phyloP scores from a whole-genome alignment of 2,797 vertebrate species.

The Parotocinclus haroldoi region DNA sequence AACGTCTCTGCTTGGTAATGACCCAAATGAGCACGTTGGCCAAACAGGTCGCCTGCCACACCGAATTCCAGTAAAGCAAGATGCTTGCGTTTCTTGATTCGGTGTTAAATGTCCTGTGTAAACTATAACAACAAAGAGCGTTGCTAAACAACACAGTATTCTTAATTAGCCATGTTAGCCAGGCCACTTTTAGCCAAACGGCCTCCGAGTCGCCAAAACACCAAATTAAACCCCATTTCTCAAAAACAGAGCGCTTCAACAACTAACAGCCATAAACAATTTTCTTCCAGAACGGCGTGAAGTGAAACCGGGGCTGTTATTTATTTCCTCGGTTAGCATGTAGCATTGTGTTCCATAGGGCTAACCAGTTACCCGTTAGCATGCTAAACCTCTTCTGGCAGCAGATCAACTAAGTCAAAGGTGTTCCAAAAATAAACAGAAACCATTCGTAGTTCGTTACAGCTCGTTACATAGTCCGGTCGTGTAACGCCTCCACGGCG shows the following conservation, averaged over 20 bases:
- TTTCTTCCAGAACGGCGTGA: background rate
- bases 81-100: too few species aligned
- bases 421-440: background rate
- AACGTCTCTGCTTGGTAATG: background rate
- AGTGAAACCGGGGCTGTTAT: constrained; percentile 7
- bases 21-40: background rate
- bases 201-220: background rate
- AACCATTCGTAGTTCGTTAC: background rate
- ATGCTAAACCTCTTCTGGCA: constrained; percentile 7
- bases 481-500: background rate
- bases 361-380: constrained; percentile 17
- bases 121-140: too few species aligned
- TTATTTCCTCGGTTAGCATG: constrained; percentile 15
- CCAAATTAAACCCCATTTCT: background rate
- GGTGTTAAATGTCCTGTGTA: too few species aligned
- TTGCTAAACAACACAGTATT: background rate
- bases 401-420: background rate
- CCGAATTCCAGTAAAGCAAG: too few species aligned
- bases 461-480: background rate
- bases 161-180: constrained; percentile 6
- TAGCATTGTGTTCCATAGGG: constrained; percentile 40
- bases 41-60: background rate
- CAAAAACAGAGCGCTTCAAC: background rate
- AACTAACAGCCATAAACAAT: background rate
- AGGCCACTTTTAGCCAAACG: constrained; percentile 11